A percentile compares a stretch with the other conserved stretches of the same genome.
phyloP scores from a whole-genome alignment of 1,140 invertebrate genomes.

The Agraylea sexmaculata region DNA sequence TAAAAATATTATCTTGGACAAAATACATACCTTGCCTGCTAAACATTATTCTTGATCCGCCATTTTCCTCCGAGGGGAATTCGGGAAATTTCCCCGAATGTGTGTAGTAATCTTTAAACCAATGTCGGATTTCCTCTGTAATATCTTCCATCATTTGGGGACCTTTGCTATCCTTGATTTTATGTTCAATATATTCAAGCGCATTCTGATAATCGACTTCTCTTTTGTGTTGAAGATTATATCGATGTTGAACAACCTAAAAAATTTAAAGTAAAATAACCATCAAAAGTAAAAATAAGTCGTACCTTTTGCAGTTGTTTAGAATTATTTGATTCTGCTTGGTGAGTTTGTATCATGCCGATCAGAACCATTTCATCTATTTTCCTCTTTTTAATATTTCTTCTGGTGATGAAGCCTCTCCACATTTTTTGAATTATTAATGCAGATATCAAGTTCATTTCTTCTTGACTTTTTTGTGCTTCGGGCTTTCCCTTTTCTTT shows the following conservation, averaged over 20 bases:
- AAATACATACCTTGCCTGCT: conserved; percentile 49
- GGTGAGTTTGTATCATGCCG: conserved; percentile 52
- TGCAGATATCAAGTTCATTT: conserved; percentile 50
- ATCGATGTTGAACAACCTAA: conserved; percentile 44
- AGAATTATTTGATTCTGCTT: conserved; percentile 31
- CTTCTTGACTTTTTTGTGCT: conserved; percentile 36
- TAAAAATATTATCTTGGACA: conserved; percentile 6
- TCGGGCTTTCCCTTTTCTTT: conserved; percentile 60
- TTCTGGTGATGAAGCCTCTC: conserved; percentile 63
- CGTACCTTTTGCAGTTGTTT: conserved; percentile 34
- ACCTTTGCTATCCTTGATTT: conserved; percentile 49
- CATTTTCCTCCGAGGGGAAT: conserved; percentile 79
- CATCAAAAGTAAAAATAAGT: conserved; percentile 4
- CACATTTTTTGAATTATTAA: conserved; percentile 72
- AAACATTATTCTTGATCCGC: conserved; percentile 73
- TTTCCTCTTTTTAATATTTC: conserved; percentile 55
- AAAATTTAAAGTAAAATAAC: conserved; percentile 10
- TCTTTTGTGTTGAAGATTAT: conserved; percentile 48
- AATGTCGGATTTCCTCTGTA: conserved; percentile 70
- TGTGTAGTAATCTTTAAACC: conserved; percentile 68
- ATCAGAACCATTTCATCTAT: conserved; percentile 79
- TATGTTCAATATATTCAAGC: conserved; percentile 42
- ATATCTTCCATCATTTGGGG: conserved; percentile 68
- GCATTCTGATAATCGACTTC: conserved; percentile 49
- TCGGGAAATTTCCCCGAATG: conserved; percentile 82